Evolutionary conservation across 2,113 vertebrate genomes (phyloP), one percentile per base, ranked within the genome.

Genomic region (Picathartes gymnocephalus): DNA sequence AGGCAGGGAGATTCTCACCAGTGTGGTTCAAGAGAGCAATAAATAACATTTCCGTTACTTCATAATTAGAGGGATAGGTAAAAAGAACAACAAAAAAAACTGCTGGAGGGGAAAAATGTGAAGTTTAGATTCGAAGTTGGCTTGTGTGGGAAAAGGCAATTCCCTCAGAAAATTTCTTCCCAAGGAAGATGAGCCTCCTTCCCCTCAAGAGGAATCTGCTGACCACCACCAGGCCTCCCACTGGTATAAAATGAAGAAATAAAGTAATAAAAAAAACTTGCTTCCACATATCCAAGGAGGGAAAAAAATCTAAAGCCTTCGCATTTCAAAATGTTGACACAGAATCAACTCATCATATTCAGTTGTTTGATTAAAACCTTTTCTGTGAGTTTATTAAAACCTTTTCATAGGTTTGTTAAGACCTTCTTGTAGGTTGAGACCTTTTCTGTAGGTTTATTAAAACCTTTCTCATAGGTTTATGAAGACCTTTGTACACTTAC

Each of bases 51-150:
- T 68, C 5, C 4, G 60, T 77, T 62, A 16, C 35, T 54, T 78
- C 23, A 4, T 92, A 92, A 96, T 96, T 78, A 92, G 40, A 86
- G 77, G 72, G 64, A n/a, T 33, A 54, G 57, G 60, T 92, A 82
- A 74, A 87, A 82, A 47, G 4, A 60, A 21, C 9, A 22, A 40
- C 25, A 25, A 28, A 23, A 28, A 64, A 77, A 70, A n/a, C 42
- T 24, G 79, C 71, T 73, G 19, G 30, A 39, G 33, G 25, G 61
- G 33, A 4, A 37, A 60, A 91, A 92, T 3, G 22, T 11, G 51
- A 60, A 88, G 37, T 88, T 86, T 57, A 72, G 65, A 44, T 83
- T 92, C 74, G 64, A 86, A 86, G 42, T 54, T 83, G 79, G 35
- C 19, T 69, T 24, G 8, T 87, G 71, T 86, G 79, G 77, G 86